Percentiles rank a stretch among this genome's conserved stretches.
Evolutionary conservation across 2,797 vertebrate species (phyloP).

Genomic region (Dallia pectoralis): DNA sequence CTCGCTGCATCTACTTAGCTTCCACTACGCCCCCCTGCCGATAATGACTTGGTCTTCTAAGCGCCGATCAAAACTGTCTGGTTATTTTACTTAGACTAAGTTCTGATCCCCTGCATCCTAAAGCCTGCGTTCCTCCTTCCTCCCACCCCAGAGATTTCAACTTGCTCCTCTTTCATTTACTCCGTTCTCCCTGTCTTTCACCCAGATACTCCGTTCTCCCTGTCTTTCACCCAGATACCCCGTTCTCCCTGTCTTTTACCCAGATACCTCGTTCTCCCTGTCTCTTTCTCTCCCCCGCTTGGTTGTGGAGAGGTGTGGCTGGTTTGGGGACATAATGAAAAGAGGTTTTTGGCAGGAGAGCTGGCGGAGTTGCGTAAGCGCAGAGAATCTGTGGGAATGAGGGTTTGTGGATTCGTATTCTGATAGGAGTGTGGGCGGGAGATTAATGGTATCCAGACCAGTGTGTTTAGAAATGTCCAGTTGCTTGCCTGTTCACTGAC

Average conservation of each 20-base stretch:
- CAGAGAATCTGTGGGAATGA: constrained; percentile 58
- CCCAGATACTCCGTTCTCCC: too few relatives aligned
- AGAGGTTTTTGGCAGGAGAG: constrained; percentile 40
- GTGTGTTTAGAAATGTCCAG: not conserved
- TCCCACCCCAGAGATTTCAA: not conserved
- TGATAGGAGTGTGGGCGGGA: constrained; percentile 6
- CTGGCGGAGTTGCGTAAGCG: constrained; percentile 51
- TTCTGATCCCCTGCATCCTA: not conserved
- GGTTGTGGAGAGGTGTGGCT: constrained; percentile 25
- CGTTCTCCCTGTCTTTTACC: too few relatives aligned
- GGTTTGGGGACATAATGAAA: constrained; percentile 34
- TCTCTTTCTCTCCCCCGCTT: constrained; percentile 11
- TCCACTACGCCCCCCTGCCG: not conserved
- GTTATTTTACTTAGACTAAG: not conserved
- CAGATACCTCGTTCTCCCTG: not conserved
- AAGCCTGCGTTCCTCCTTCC: not conserved
- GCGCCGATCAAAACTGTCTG: not conserved
- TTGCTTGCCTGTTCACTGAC: not conserved
- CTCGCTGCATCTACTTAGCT: not conserved
- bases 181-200: too few relatives aligned
- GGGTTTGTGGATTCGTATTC: constrained; percentile 17
- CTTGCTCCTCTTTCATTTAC: too few relatives aligned
- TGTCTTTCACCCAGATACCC: not conserved
- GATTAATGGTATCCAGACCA: constrained; percentile 10
- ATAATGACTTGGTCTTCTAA: not conserved